Base-by-base conservation (phyloP, 1,140 invertebrate genomes). In the Pogonus chalceus region DNA sequence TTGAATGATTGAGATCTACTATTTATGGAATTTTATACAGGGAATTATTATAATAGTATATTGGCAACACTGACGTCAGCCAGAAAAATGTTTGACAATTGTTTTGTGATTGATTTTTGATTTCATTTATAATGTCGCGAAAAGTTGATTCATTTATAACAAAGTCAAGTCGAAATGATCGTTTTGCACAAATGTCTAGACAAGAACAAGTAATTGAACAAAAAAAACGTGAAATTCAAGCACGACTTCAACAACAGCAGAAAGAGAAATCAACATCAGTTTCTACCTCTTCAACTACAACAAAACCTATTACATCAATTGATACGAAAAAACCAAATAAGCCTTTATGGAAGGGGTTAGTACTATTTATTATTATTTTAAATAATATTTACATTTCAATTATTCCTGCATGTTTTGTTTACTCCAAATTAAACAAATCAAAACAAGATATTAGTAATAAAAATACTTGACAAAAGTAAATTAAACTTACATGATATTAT, bases 161-260 rank as follows among this genome's bases (percentile, higher is more conserved):
- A 2, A 79, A 78, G 72, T 77, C 76, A 31, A 74, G 76, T 31
- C 68, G 78, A 60, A 79, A 76, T 69, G 79, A 82, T 59, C 65
- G 80, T 54, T 79, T 80, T 63, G 83, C 82, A 46, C 84, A 89
- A 75, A 88, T 88, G 85, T 81, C 82, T 18, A 85, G 86, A 62
- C 86, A 88, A 62, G 84, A 88, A 65, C 80, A 87, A 71, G 76
- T 88, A 54, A 88, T 89, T 58, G 84, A 88, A 64, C 79, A 85
- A 62, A 88, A 88, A 64, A 88, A 87, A 65, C 75, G 75, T 51
- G 84, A 86, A 64, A 86, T 87, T 57, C 76, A 84, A 60, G 78
- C 80, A 18, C 83, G 82, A 62, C 67, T 82, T 58, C 77, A 81
- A 51, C 73, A 78, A 54, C 78, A 77, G 60, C 73, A 73, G 16